Percentiles rank a stretch among this genome's conserved stretches.
Evolutionary conservation across 2,113 vertebrate genomes (phyloP).

Genomic region (Myanophis thanlyinensis): DNA sequence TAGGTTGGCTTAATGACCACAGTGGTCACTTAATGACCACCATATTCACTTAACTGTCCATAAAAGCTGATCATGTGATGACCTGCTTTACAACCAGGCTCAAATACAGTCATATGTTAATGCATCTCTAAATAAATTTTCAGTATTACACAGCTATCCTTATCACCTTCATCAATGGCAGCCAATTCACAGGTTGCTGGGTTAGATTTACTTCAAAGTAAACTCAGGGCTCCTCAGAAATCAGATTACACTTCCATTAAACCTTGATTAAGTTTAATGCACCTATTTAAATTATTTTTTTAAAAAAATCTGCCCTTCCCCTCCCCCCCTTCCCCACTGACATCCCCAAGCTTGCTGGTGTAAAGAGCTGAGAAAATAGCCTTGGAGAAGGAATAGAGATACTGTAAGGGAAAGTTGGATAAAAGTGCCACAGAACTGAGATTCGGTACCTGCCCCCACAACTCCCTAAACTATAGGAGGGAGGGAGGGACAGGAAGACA

Average conservation of each 20-base stretch:
- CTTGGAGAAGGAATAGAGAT: neutral
- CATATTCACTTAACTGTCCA: no score
- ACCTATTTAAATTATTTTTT: no score
- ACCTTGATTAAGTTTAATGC: neutral
- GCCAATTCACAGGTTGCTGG: neutral
- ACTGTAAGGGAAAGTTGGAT: neutral
- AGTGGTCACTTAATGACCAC: no score
- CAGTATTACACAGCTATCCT: neutral
- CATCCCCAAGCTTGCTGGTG: neutral
- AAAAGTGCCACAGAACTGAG: neutral
- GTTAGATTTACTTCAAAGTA: neutral
- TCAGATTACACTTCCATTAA: neutral
- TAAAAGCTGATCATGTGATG: no score
- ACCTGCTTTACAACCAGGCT: no score
- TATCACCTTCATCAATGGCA: neutral
- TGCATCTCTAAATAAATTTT: neutral
- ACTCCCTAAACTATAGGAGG: neutral
- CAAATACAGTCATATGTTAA: no score
- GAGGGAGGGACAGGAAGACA: neutral
- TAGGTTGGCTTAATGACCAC: no score
- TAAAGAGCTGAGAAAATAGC: neutral
- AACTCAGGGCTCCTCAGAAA: neutral
- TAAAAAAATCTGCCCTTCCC: neutral
- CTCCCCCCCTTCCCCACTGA: neutral
- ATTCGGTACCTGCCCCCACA: neutral